phyloP scores from a whole-genome alignment of 1,140 invertebrate genomes.

The Holcopasites calliopsidis region DNA sequence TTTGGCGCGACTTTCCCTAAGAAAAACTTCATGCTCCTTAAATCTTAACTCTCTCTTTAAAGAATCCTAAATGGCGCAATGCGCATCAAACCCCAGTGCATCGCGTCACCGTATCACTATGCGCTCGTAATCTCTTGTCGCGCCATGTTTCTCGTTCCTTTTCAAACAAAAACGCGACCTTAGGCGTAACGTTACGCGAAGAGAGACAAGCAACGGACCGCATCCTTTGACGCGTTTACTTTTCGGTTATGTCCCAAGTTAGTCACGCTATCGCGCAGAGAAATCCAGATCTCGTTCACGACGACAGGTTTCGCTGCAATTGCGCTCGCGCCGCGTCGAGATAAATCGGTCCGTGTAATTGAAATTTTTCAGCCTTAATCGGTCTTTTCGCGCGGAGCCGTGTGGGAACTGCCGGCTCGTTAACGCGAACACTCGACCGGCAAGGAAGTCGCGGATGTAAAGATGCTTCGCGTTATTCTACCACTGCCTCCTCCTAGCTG shows the following conservation, averaged over 20 bases:
- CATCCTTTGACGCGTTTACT: background rate
- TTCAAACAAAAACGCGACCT: constrained; percentile 3
- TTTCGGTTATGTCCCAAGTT: background rate
- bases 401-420: constrained; percentile 32
- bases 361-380: constrained; percentile 40
- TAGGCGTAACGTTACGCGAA: background rate
- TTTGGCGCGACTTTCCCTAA: too few species aligned
- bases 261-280: too few species aligned
- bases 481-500: background rate
- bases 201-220: background rate
- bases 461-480: constrained; percentile 31
- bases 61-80: background rate
- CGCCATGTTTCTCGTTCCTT: background rate
- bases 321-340: constrained; percentile 56
- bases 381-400: constrained; percentile 9
- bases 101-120: background rate
- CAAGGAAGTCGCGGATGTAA: constrained; percentile 8
- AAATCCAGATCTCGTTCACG: constrained; percentile 18
- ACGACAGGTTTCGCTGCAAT: constrained; percentile 64
- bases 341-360: constrained; percentile 50
- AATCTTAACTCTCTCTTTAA: background rate
- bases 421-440: background rate
- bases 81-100: background rate
- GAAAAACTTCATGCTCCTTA: background rate
- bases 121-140: constrained; percentile 5